Percentiles rank a stretch among this genome's conserved stretches.
These are phyloP conservation scores for Amiota mariae DNA, from an alignment of 2,888 invertebrate species.

Conservation along the genomic window DNA sequence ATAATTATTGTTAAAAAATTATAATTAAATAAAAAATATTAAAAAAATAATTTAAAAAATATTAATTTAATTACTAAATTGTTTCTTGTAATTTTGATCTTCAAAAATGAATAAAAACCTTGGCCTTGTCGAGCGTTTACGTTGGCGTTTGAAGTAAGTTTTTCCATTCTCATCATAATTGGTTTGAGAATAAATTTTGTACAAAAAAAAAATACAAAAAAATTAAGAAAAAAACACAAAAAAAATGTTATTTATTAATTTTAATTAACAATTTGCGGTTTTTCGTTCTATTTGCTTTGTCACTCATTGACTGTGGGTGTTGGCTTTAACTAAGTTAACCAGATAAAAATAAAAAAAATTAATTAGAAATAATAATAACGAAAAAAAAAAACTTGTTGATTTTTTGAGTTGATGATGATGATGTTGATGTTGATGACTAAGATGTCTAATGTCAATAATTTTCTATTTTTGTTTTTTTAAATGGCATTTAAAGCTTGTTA, in stretches of 20 bases:
- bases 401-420: no score
- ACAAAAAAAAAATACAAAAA: neutral
- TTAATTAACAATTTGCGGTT: conserved; percentile 16
- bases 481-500: no score
- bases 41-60: neutral
- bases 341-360: neutral
- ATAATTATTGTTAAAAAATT: neutral
- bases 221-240: neutral
- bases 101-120: conserved; percentile 63
- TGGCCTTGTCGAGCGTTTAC: conserved; percentile 63
- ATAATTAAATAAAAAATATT: neutral
- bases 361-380: no score
- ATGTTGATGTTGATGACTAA: no score
- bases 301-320: conserved; percentile 8
- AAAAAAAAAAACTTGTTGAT: no score
- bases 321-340: conserved; percentile 3
- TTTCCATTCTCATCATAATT: neutral
- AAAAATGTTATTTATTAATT: conserved; percentile 1
- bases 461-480: no score
- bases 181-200: neutral
- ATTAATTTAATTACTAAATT: no score
- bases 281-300: conserved; percentile 1
- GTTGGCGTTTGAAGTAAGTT: conserved; percentile 70
- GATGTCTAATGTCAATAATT: no score
- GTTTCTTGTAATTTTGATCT: neutral